Conservation (phyloP, 2,888 invertebrate genomes). For the Ischnura elegans region DNA sequence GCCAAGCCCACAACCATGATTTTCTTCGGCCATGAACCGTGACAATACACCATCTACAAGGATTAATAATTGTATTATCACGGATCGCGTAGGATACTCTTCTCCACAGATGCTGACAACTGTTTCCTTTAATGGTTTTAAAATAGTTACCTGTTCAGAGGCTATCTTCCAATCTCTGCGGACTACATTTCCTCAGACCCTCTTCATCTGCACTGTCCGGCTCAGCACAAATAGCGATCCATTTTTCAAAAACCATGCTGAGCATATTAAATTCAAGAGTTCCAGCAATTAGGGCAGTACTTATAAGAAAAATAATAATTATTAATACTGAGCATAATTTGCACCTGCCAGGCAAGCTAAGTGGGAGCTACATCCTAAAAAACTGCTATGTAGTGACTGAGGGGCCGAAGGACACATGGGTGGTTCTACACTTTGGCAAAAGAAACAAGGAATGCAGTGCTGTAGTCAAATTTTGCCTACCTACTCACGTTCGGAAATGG, state of each 20-base stretch:
- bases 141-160: background rate
- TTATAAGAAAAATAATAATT: too few relatives aligned
- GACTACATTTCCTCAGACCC: slow-evolving; percentile 41
- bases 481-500: too few relatives aligned
- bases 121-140: slow-evolving; percentile 63
- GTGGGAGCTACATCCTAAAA: too few relatives aligned
- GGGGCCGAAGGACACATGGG: too few relatives aligned
- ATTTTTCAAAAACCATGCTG: slow-evolving; percentile 29
- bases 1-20: background rate
- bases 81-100: slow-evolving; percentile 54
- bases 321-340: too few relatives aligned
- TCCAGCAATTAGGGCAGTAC: slow-evolving; percentile 52
- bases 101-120: slow-evolving; percentile 55
- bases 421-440: too few relatives aligned
- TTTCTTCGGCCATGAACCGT: background rate
- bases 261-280: slow-evolving; percentile 57
- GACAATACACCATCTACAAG: slow-evolving; percentile 44
- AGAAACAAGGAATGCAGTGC: too few relatives aligned
- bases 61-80: slow-evolving; percentile 54
- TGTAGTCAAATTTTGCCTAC: too few relatives aligned
- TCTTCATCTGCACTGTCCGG: slow-evolving; percentile 26
- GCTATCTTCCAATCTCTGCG: slow-evolving; percentile 42
- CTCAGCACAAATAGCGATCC: slow-evolving; percentile 48
- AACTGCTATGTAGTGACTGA: too few relatives aligned
- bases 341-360: too few relatives aligned